Conservation (phyloP, 2,888 invertebrate species). For the Gonocerus acuteangulatus region DNA sequence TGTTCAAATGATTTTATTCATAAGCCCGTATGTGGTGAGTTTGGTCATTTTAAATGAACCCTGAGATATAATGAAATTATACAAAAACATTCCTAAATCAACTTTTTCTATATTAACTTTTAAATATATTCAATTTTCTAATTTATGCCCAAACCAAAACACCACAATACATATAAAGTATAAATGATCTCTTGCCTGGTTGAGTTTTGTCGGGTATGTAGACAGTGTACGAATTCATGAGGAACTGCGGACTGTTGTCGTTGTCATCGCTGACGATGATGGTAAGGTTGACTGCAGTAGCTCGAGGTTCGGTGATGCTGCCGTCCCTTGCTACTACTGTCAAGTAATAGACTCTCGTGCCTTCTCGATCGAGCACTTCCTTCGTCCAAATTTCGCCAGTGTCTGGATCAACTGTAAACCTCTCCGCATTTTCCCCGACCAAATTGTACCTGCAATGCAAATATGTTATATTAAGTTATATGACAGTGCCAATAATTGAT, state of each 20-base stretch:
- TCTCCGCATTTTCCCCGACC: slow-evolving; percentile 69
- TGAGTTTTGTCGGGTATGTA: slow-evolving; percentile 73
- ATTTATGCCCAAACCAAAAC: too few species aligned
- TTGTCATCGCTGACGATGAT: slow-evolving; percentile 73
- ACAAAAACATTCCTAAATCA: too few species aligned
- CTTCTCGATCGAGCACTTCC: slow-evolving; percentile 68
- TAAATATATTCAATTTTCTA: too few species aligned
- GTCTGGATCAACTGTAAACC: slow-evolving; percentile 69
- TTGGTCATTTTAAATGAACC: too few species aligned
- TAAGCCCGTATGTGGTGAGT: too few species aligned
- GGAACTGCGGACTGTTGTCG: slow-evolving; percentile 75
- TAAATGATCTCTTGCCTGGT: slow-evolving; percentile 50
- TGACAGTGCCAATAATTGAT: too few species aligned
- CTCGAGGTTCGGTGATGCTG: slow-evolving; percentile 74
- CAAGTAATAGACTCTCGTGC: slow-evolving; percentile 65
- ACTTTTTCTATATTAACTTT: too few species aligned
- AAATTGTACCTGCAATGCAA: slow-evolving; percentile 63
- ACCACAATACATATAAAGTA: too few species aligned
- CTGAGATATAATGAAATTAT: too few species aligned
- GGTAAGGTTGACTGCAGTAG: slow-evolving; percentile 74
- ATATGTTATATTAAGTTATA: background rate
- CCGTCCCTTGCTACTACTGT: slow-evolving; percentile 83
- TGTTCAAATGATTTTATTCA: too few species aligned
- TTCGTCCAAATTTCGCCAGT: slow-evolving; percentile 73
- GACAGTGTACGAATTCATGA: slow-evolving; percentile 64